Evolutionary conservation across 2,113 vertebrate species (phyloP), one percentile per base, ranked within the genome.

Genomic region (Oryzias javanicus): DNA sequence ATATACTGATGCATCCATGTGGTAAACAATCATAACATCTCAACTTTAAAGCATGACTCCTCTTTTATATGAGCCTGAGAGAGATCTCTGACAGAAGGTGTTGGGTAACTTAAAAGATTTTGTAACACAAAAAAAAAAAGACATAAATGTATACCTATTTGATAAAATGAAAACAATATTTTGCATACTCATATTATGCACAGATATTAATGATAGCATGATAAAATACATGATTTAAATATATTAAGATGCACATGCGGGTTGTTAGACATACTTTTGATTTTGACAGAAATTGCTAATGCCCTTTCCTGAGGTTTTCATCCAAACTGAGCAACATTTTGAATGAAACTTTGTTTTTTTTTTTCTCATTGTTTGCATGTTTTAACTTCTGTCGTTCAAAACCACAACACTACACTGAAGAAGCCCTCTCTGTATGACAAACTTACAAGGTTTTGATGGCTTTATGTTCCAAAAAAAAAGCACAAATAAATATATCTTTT

Each of bases 301-400:
- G 58, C 59, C 72, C 82, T 74, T 86, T 87, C 90, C 90, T 92
- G 91, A 91, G 90, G 85, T 83, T 78, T 85, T 76, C 54, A 62
- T 85, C 70, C 61, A 76, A 74, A 76, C 56, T 70, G 4, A 54
- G 76, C 65, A 57, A 61, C 42, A 64, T 56, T 70, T 78, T 60
- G 4, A 64, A 50, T 8, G n/a, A 64, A 6, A 75, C 49, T 42
- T 18, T 22, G 25, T 13, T 14, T 56, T 51, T 46, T 25, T 25
- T 53, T 60, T 60, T 76, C 46, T 55, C 52, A 60, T 49, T 16
- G 22, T 49, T 35, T 64, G 27, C 12, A 27, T 4, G 46, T 44
- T 24, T 61, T 60, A 40, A 13, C 52, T 15, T 3, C 60, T 20
- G 65, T 49, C 24, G 4, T 51, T 51, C 58, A 60, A 46, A 72